Base-by-base conservation (phyloP, 2,797 vertebrate genomes). In the Notamacropus eugenii region DNA sequence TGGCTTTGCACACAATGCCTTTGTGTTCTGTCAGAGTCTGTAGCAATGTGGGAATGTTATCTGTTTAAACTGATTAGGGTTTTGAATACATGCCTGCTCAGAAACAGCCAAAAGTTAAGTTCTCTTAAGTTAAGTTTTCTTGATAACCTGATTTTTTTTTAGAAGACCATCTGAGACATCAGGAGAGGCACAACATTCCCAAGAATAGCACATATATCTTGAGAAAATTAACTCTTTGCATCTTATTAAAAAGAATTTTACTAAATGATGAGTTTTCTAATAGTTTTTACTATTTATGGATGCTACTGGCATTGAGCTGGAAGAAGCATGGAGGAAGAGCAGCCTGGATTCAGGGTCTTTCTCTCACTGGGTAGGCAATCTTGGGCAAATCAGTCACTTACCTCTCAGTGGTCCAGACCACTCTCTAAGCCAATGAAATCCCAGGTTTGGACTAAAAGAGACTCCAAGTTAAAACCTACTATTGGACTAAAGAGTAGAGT, bases 61-160 rank as follows among this genome's bases (percentile, higher is more conserved):
- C 97, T 95, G 0, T 94, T 98, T 97, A 97, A 95, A 97, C 58
- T 97, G 96, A 97, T 96, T 95, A 96, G 93, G 92, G 31, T 97
- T 96, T 97, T 95, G 95, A 96, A 92, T 28, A 27, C 87, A 93
- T 94, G 96, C 93, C 92, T 96, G 34, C 90, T 97, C 90, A 95
- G 91, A 96, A 93, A 52, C 0, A 94, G 94, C 93, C 93, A 95
- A 97, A 97, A 97, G 58, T 52, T 95, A 2, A 97, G 91, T 96
- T 95, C 96, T 94, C 54, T 57, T 8, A 6, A 52, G 52, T 52
- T 52, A 52, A 52, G 52, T 94, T 98, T 97, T 95, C 94, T 96
- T 97, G 92, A 74, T 95, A 94, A 97, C 95, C 95, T 98, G 97
- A 93, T 93, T 98, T 98, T 97, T 97, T 82, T 87, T 91, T 34